Conservation (phyloP, 2,113 vertebrate genomes). For the Dasyurus viverrinus region DNA sequence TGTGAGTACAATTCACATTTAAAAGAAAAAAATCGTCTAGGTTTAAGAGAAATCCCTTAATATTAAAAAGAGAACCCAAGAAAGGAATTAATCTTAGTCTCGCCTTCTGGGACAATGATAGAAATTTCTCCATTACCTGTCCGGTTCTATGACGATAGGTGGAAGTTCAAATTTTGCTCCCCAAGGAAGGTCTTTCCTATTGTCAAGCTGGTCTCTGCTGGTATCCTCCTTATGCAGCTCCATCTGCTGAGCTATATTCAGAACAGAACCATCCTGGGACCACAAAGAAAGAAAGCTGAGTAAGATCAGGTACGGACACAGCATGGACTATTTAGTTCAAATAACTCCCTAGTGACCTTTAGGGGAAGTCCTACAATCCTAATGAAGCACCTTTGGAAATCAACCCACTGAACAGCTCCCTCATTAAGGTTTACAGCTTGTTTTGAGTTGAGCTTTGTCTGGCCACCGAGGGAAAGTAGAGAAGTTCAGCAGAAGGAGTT, state of each 20-base stretch:
- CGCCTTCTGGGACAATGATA: background rate
- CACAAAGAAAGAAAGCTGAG: conserved; percentile 4
- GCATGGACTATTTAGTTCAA: background rate
- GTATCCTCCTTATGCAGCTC: conserved; percentile 54
- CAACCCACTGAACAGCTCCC: background rate
- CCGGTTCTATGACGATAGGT: conserved; percentile 58
- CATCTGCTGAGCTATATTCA: conserved; percentile 43
- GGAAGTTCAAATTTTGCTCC: conserved; percentile 67
- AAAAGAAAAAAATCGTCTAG: background rate
- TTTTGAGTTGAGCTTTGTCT: fast-evolving
- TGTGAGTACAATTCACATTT: background rate
- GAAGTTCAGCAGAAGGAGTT: background rate
- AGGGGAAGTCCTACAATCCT: background rate
- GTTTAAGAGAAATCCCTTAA: background rate
- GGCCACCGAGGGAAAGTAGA: background rate
- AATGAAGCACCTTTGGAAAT: background rate
- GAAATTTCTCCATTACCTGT: conserved; percentile 71
- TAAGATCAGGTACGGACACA: background rate
- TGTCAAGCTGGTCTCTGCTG: conserved; percentile 49
- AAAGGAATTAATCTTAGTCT: background rate
- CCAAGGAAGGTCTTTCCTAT: conserved; percentile 56
- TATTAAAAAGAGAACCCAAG: background rate
- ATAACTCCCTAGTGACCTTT: background rate
- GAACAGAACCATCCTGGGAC: conserved; percentile 63
- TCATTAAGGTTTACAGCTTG: background rate